Percentiles rank a stretch among this genome's conserved stretches.
These are phyloP conservation scores for Meriones psammophilus DNA, from an alignment of 2,797 vertebrate genomes.

Conservation along the genomic window DNA sequence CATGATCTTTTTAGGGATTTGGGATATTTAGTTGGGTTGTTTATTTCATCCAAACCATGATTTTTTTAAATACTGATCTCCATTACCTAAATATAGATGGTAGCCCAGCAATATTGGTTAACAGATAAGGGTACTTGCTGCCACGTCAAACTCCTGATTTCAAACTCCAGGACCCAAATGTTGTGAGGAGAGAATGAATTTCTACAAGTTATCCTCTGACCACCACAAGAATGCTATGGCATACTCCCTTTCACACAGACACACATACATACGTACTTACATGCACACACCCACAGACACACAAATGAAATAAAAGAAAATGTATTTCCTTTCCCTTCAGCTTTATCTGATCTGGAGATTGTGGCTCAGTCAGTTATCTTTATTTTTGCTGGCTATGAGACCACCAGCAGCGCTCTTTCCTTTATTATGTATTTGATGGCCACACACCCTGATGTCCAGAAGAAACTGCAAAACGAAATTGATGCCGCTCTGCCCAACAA, in stretches of 20 bases:
- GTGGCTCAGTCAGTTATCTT: constrained; percentile 80
- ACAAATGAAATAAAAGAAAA: not conserved
- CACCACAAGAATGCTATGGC: not conserved
- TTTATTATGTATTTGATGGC: constrained; percentile 65
- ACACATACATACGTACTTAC: not conserved
- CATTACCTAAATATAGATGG: not conserved
- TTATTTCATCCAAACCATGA: not conserved
- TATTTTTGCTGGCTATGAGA: constrained; percentile 81
- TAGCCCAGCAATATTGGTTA: not conserved
- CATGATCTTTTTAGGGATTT: not conserved
- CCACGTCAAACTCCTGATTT: not conserved
- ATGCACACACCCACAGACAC: not conserved
- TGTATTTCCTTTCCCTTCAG: constrained; percentile 47
- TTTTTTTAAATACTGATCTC: not conserved
- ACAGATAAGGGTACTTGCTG: not conserved
- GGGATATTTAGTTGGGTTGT: not conserved
- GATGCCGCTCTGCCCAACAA: constrained; percentile 77
- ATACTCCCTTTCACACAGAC: not conserved
- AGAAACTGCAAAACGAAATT: constrained; percentile 82
- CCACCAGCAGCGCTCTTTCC: constrained; percentile 73
- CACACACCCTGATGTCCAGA: constrained; percentile 77
- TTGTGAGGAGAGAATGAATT: not conserved
- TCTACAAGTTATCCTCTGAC: not conserved
- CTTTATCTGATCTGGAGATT: constrained; percentile 78
- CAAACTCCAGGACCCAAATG: not conserved